Base-by-base conservation (phyloP, 2,888 invertebrate genomes). In the Microctonus aethiopoides region DNA sequence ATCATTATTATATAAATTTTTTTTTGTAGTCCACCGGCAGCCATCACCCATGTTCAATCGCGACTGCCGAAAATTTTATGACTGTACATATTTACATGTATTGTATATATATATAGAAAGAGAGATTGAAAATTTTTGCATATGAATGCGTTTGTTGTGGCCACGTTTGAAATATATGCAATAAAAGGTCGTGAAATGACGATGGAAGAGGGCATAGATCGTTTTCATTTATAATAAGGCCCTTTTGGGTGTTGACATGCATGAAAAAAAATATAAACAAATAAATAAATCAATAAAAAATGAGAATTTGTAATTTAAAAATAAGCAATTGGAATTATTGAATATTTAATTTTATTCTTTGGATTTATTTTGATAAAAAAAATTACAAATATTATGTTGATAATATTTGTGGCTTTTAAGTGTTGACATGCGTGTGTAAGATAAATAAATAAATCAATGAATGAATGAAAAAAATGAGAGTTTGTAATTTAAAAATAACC, bases 171-270 rank as follows among this genome's bases (percentile, higher is more conserved):
- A 79, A 80, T 80, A 81, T 76, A 75, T 80, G 76, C 77, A 76
- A 79, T 81, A 82, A 82, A 81, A 79, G 75, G 74, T 75, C 75
- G 72, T 77, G 78, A 74, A 76, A 75, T 54, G 76, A 74, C 74
- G 60, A 75, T 76, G 73, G 78, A 78, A 77, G 72, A 79, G 20
- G 74, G 20, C 59, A 71, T 72, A 77, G 77, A 82, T 82, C 80
- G 78, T 76, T 81, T 80, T 78, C 76, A 61, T 72, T 69, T 72
- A 71, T 63, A 68, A 71, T 67, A 72, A 74, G 62, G 68, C 60
- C 68, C 56, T 59, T 51, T 56, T 41, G 82, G 79, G 79, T 79
- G 82, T 81, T 81, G 77, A 81, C 77, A 74, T 75, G 20, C 13
- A 6, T 32, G 20, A n/a, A 46, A 46, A 46, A 46, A 46, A n/a